Conservation (phyloP, 2,797 vertebrate genomes). For the Somateria mollissima region DNA sequence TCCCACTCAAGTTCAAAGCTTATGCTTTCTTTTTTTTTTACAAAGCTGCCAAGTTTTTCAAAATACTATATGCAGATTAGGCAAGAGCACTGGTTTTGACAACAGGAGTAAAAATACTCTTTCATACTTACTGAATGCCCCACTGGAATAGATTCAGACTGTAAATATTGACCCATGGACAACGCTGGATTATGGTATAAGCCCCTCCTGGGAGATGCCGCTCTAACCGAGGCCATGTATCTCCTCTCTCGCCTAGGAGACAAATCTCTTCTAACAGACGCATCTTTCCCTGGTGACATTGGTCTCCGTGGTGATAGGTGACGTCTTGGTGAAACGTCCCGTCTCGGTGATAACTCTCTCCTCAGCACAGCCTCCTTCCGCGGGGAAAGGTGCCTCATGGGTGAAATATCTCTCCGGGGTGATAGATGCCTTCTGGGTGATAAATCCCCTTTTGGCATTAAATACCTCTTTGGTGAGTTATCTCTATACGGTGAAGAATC, state of each 20-base stretch:
- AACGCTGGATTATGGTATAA: slow-evolving; percentile 86
- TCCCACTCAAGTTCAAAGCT: neutral
- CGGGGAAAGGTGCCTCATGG: slow-evolving; percentile 89
- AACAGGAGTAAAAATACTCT: neutral
- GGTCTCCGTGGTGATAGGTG: slow-evolving; percentile 92
- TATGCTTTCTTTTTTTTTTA: neutral
- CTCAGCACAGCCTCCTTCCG: slow-evolving; percentile 89
- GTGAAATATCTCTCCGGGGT: slow-evolving; percentile 90
- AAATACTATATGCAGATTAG: neutral
- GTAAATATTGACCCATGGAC: slow-evolving; percentile 84
- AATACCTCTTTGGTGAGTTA: slow-evolving; percentile 91
- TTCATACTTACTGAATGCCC: slow-evolving; percentile 82
- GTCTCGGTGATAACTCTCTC: slow-evolving; percentile 90
- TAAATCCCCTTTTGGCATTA: slow-evolving; percentile 83
- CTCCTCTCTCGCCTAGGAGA: slow-evolving; percentile 88
- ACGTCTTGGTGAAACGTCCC: slow-evolving; percentile 87
- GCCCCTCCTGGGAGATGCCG: slow-evolving; percentile 91
- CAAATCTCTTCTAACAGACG: slow-evolving; percentile 84
- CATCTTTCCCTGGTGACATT: slow-evolving; percentile 88
- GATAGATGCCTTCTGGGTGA: slow-evolving; percentile 86
- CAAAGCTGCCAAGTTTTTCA: neutral
- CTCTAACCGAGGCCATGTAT: slow-evolving; percentile 89
- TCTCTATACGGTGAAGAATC: slow-evolving; percentile 89
- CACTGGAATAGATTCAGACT: slow-evolving; percentile 84
- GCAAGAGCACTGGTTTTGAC: neutral